These are phyloP conservation scores for zebrafish (Danio rerio) DNA, from an alignment of 2,113 vertebrate species.

Conservation along the genomic window GRCz12tu NC_133199.1:33934501-33935000, in stretches of 20 bases:
- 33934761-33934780: not conserved
- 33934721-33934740: not conserved
- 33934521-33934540: no score
- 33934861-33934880: conserved; percentile 42
- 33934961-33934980: conserved; percentile 8
- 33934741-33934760: not conserved
- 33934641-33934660: no score
- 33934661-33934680: no score
- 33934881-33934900: conserved; percentile 5
- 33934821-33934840: conserved; percentile 19
- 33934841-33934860: conserved; percentile 52
- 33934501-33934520: no score
- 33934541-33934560: no score
- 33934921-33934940: not conserved
- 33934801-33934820: conserved; percentile 10
- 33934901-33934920: not conserved
- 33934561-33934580: no score
- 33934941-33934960: not conserved
- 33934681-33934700: not conserved
- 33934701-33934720: not conserved
- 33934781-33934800: conserved; percentile 3
- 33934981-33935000: not conserved
- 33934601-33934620: no score
- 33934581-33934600: no score
- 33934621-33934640: no score